Percentiles rank a stretch among this genome's conserved stretches.
These are phyloP conservation scores for Stichodactyla mertensii DNA, from an alignment of 64 coral and sea anemone genomes.

Conservation along the genomic window DNA sequence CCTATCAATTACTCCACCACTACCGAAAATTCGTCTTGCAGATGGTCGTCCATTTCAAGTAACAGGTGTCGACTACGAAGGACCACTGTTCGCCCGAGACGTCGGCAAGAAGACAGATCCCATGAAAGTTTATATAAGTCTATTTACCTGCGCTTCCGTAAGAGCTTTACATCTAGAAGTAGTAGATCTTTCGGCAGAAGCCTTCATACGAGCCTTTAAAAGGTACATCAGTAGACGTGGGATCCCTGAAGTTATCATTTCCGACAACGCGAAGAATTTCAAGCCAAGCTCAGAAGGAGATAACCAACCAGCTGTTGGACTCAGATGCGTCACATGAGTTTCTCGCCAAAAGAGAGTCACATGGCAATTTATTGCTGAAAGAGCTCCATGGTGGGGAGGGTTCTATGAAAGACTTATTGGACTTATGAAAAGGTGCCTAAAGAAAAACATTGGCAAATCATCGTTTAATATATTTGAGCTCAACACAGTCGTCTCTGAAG, in stretches of 20 bases:
- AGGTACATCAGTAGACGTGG: slow-evolving; percentile 31
- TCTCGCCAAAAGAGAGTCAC: not conserved
- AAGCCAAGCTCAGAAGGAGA: not conserved
- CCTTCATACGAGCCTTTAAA: slow-evolving; percentile 41
- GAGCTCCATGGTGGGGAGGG: slow-evolving; percentile 13
- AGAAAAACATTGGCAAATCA: slow-evolving; percentile 17
- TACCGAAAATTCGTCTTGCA: not conserved
- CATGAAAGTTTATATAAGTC: slow-evolving; percentile 35
- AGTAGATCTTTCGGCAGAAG: slow-evolving; percentile 17
- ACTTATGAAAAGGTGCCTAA: not conserved
- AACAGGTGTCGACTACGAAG: slow-evolving; percentile 34
- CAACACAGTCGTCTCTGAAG: not conserved
- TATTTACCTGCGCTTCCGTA: slow-evolving; percentile 21
- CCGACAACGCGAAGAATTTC: slow-evolving; percentile 35
- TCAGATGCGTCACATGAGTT: not conserved
- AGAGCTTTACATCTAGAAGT: slow-evolving; percentile 24
- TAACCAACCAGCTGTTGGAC: not conserved
- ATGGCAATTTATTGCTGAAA: not conserved
- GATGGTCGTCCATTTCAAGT: not conserved
- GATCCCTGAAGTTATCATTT: slow-evolving; percentile 39
- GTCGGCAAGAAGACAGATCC: not conserved
- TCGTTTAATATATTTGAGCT: not conserved
- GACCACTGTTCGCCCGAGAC: slow-evolving; percentile 17
- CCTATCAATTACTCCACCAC: slow-evolving; percentile 10
- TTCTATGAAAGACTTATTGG: slow-evolving; percentile 25